Conservation (phyloP, 2,797 vertebrate genomes). For the Ptychadena robeensis region DNA sequence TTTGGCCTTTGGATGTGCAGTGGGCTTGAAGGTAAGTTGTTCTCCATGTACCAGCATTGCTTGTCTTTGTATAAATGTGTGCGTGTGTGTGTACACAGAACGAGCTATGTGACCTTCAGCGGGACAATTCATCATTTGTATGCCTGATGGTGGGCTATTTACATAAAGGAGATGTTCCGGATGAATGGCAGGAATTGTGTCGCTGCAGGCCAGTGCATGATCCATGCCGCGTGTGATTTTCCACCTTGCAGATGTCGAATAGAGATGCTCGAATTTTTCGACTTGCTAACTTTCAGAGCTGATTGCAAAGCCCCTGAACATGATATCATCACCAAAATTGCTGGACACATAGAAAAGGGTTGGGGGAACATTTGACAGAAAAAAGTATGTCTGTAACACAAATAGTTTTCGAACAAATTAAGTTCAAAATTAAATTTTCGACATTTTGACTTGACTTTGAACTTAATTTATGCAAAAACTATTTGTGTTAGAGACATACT, state of each 20-base stretch:
- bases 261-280: no score
- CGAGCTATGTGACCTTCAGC: neutral
- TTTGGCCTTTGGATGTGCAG: neutral
- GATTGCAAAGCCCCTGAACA: no score
- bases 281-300: no score
- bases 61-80: neutral
- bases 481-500: no score
- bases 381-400: no score
- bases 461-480: no score
- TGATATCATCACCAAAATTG: no score
- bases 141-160: neutral
- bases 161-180: neutral
- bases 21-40: slow-evolving; percentile 75
- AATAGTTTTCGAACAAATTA: no score
- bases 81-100: neutral
- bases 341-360: no score
- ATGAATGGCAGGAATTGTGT: neutral
- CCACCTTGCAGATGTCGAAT: neutral
- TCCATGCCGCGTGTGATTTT: neutral
- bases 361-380: no score
- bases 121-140: neutral
- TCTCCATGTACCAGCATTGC: neutral
- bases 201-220: neutral
- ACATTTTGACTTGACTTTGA: no score
- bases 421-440: no score